Percentiles rank a stretch among this genome's conserved stretches.
These are phyloP conservation scores for Auanema freiburgensis DNA, from an alignment of 2,888 invertebrate species.

Conservation along the genomic window DNA sequence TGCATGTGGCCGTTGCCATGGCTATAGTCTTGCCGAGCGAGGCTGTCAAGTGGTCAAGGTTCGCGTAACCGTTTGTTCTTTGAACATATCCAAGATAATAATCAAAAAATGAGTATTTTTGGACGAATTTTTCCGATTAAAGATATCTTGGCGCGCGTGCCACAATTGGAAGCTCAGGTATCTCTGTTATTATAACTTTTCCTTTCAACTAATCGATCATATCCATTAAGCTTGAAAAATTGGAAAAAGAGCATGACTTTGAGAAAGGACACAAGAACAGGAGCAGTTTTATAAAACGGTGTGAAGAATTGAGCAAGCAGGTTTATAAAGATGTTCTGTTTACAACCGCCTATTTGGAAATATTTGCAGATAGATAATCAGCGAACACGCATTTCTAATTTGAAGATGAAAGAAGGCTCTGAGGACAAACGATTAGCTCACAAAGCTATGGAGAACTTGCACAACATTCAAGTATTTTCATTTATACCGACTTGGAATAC, in stretches of 20 bases:
- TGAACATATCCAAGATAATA: too few relatives aligned
- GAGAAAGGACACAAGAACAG: conserved; percentile 14
- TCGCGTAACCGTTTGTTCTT: too few relatives aligned
- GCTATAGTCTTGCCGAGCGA: too few relatives aligned
- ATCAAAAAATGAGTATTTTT: conserved; percentile 29
- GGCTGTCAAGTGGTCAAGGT: too few relatives aligned
- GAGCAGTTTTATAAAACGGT: conserved; percentile 28
- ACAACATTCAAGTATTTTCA: conserved; percentile 21
- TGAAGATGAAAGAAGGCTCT: conserved; percentile 19
- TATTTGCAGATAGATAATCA: conserved; percentile 28
- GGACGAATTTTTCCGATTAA: conserved; percentile 33
- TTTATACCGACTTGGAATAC: not conserved
- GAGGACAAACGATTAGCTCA: conserved; percentile 2
- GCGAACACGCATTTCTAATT: conserved; percentile 25
- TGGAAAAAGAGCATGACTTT: conserved; percentile 24
- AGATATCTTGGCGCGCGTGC: conserved; percentile 35
- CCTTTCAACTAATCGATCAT: not conserved
- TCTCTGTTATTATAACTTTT: not conserved
- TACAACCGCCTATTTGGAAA: not conserved
- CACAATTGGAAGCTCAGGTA: conserved; percentile 39
- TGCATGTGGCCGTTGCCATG: too few relatives aligned
- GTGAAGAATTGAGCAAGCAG: conserved; percentile 34
- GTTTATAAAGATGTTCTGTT: conserved; percentile 4
- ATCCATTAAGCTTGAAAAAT: conserved; percentile 28
- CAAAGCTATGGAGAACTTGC: conserved; percentile 22